Evolutionary conservation across 2,888 invertebrate genomes (phyloP).

Genomic region (Maniola hyperantus): DNA sequence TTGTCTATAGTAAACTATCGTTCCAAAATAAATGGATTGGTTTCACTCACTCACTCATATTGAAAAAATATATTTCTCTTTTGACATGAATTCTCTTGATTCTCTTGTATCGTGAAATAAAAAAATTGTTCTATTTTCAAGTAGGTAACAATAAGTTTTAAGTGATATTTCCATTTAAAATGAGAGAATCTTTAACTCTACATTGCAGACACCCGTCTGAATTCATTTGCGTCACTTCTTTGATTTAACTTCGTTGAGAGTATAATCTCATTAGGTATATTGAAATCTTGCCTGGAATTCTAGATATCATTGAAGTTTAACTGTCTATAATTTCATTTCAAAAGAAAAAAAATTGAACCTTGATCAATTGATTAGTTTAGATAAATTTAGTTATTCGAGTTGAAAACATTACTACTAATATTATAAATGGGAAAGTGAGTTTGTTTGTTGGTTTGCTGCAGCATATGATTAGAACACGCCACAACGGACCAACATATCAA

Average conservation of each 20-base stretch:
- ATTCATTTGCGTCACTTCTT: slow-evolving; percentile 20
- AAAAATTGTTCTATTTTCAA: too few species aligned
- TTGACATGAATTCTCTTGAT: background rate
- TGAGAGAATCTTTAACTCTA: slow-evolving; percentile 22
- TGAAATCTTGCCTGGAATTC: slow-evolving; percentile 32
- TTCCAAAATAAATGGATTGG: slow-evolving; percentile 20
- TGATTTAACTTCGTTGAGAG: slow-evolving; percentile 22
- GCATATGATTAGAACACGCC: too few species aligned
- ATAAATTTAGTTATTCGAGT: too few species aligned
- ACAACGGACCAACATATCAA: too few species aligned
- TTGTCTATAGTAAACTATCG: slow-evolving; percentile 20
- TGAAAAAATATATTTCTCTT: slow-evolving; percentile 6
- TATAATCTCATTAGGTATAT: slow-evolving; percentile 25
- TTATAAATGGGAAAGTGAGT: too few species aligned
- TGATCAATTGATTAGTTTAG: background rate
- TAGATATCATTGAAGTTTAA: background rate
- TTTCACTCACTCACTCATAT: background rate
- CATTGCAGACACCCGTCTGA: slow-evolving; percentile 22
- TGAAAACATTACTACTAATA: too few species aligned
- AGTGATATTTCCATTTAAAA: slow-evolving; percentile 24
- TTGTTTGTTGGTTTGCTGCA: too few species aligned
- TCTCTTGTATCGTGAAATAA: too few species aligned
- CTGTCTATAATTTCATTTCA: background rate
- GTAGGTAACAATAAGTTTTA: slow-evolving; percentile 4
- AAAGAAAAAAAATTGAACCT: background rate